A percentile compares a stretch with the other conserved stretches of the same genome.
These are phyloP conservation scores for Spicauda simplicius DNA, from an alignment of 2,888 invertebrate species.

Conservation along the genomic window DNA sequence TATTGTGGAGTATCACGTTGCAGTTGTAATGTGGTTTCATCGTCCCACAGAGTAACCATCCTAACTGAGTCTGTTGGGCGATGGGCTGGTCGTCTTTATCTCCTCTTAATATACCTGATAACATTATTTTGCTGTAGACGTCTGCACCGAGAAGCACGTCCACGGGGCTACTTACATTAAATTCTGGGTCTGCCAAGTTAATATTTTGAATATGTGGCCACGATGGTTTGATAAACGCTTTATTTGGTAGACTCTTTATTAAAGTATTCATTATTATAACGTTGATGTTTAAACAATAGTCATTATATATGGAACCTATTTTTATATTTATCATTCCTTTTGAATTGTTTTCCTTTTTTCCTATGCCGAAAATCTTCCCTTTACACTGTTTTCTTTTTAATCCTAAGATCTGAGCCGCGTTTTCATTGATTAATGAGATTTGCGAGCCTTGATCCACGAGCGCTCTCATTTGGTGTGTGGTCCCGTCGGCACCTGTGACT, in stretches of 20 bases:
- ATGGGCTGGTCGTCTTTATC: constrained; percentile 15
- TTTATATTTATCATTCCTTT: too few species aligned
- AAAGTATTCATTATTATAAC: constrained; percentile 36
- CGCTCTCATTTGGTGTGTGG: constrained; percentile 24
- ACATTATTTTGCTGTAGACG: constrained; percentile 16
- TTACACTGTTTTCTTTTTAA: constrained; percentile 20
- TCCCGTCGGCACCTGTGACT: constrained; percentile 36
- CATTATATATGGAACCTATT: constrained; percentile 32
- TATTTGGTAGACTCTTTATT: constrained; percentile 36
- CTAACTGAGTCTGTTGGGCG: constrained; percentile 40
- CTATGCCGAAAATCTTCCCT: constrained; percentile 35
- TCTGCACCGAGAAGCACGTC: constrained; percentile 39
- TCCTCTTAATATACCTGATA: constrained; percentile 27
- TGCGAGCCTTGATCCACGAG: too few species aligned
- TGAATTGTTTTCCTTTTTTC: constrained; percentile 32
- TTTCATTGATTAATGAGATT: constrained; percentile 41
- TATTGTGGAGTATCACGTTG: too few species aligned
- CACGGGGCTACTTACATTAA: constrained; percentile 36
- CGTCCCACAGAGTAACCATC: constrained; percentile 40
- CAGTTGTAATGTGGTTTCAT: too few species aligned
- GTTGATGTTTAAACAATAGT: constrained; percentile 24
- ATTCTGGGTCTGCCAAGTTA: constrained; percentile 29
- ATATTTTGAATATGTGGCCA: constrained; percentile 36
- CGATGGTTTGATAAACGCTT: constrained; percentile 24
- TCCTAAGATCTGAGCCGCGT: constrained; percentile 34